A percentile compares a stretch with the other conserved stretches of the same genome.
These are phyloP conservation scores for Anguilla obscura DNA, from an alignment of 2,797 vertebrate genomes.

Conservation along the genomic window DNA sequence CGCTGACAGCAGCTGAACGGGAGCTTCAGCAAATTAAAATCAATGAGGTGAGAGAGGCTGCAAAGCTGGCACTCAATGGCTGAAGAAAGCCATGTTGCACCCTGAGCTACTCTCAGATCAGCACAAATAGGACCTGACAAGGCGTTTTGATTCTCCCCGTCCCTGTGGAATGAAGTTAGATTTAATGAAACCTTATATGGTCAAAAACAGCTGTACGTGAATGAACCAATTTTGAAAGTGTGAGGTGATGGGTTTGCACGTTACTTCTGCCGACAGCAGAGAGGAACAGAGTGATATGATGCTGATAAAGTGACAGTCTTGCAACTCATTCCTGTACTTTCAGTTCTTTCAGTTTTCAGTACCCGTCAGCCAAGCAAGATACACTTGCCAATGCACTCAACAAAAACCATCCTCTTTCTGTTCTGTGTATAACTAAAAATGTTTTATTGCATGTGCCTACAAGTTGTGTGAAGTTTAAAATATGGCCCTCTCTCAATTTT, in stretches of 20 bases:
- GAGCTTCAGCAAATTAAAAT: constrained; percentile 92
- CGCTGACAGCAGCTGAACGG: constrained; percentile 87
- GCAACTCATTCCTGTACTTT: not conserved
- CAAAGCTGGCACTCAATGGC: not conserved
- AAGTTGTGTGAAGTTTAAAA: not conserved
- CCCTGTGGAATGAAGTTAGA: not conserved
- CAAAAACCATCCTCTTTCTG: not conserved
- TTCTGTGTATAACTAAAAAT: not conserved
- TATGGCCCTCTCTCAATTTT: not conserved
- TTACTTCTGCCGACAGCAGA: not conserved
- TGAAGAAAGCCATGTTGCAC: not conserved
- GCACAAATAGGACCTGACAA: not conserved
- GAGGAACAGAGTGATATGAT: not conserved
- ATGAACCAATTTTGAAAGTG: not conserved
- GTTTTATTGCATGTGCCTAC: not conserved
- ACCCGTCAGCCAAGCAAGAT: not conserved
- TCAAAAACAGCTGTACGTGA: not conserved
- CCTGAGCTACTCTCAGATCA: not conserved
- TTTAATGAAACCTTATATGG: not conserved
- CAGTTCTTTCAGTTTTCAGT: not conserved
- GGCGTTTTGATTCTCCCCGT: not conserved
- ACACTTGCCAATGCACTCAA: not conserved
- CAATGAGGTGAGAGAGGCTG: constrained; percentile 82
- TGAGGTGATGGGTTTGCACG: not conserved
- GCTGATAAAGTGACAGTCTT: not conserved